These are phyloP conservation scores for Phyllopteryx taeniolatus DNA, from an alignment of 2,113 vertebrate species.

Conservation along the genomic window DNA sequence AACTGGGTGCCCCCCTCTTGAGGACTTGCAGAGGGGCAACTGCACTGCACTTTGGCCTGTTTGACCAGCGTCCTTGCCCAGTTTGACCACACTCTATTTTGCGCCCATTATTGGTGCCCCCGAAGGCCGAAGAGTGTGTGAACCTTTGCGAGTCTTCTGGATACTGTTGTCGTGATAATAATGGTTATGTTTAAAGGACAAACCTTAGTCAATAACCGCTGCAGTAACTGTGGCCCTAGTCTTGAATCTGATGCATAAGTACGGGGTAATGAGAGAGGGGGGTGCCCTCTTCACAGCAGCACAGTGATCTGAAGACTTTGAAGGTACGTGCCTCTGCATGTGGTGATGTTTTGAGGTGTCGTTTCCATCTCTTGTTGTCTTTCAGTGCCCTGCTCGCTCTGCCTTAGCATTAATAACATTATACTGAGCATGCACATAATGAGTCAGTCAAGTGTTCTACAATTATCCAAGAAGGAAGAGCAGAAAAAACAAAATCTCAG, in stretches of 20 bases:
- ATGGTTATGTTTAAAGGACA: slow-evolving; percentile 66
- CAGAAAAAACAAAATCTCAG: background rate
- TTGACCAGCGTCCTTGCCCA: background rate
- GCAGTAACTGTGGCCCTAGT: slow-evolving; percentile 82
- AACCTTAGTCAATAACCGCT: slow-evolving; percentile 72
- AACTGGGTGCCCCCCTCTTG: slow-evolving; percentile 97
- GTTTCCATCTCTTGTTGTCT: slow-evolving; percentile 11
- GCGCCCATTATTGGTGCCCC: slow-evolving; percentile 8
- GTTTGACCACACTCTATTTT: background rate
- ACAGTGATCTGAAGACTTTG: slow-evolving; percentile 89
- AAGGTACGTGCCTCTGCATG: slow-evolving; percentile 84
- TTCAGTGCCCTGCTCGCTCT: slow-evolving; percentile 22
- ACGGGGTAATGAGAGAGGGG: slow-evolving; percentile 62
- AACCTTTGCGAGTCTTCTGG: slow-evolving; percentile 76
- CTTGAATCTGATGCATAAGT: slow-evolving; percentile 78
- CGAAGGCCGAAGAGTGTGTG: slow-evolving; percentile 55
- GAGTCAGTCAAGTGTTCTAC: background rate
- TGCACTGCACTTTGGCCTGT: slow-evolving; percentile 59
- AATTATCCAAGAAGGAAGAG: background rate
- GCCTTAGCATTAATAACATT: background rate
- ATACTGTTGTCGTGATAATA: slow-evolving; percentile 64
- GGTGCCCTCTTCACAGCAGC: slow-evolving; percentile 99
- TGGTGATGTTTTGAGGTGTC: slow-evolving; percentile 34
- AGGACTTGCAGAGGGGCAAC: slow-evolving; percentile 99
- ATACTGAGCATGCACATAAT: background rate